Conservation (phyloP, 2,113 vertebrate species). For the Emydocephalus ijimae region DNA sequence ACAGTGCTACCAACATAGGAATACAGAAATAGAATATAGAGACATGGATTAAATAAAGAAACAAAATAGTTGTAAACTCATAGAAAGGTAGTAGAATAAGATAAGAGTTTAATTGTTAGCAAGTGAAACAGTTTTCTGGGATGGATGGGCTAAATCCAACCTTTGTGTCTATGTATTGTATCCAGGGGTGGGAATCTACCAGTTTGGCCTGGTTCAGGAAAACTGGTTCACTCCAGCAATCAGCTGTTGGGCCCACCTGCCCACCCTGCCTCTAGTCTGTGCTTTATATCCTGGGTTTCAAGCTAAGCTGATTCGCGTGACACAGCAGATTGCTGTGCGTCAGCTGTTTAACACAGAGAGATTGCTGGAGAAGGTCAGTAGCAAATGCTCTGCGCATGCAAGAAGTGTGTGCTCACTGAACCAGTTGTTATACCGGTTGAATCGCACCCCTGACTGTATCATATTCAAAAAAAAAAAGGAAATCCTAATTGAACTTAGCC, state of each 20-base stretch:
- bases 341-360: too few species aligned
- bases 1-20: neutral
- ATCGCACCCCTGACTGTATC: neutral
- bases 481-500: neutral
- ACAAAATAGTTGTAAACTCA: neutral
- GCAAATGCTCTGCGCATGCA: too few species aligned
- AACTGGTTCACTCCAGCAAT: too few species aligned
- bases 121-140: neutral
- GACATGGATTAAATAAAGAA: neutral
- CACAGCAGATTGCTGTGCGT: too few species aligned
- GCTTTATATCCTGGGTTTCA: too few species aligned
- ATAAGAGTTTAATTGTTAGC: neutral
- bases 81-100: neutral
- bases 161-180: neutral
- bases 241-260: too few species aligned
- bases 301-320: too few species aligned
- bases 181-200: neutral
- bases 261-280: too few species aligned
- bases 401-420: too few species aligned
- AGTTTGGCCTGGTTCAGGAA: too few species aligned
- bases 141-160: neutral
- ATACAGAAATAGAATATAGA: neutral
- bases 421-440: too few species aligned
- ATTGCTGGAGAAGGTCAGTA: too few species aligned
- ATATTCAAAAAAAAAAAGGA: neutral